Base-by-base conservation (phyloP, 2,888 invertebrate genomes). In the Agrochola macilenta region DNA sequence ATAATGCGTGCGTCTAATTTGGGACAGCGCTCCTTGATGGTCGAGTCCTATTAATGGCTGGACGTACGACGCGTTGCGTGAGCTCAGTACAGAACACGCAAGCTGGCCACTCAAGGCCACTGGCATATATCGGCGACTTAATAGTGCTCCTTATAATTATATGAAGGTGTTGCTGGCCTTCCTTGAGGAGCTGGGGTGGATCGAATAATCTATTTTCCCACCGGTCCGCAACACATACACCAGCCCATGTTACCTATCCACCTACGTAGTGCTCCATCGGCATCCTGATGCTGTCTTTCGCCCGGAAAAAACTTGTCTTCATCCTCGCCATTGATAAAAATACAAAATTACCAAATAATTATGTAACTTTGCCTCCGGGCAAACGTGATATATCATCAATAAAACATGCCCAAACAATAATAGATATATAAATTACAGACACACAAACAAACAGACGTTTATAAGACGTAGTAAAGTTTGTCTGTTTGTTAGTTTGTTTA, bases 391-490 rank as follows among this genome's bases (percentile, higher is more conserved):
- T 58, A 68, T 76, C 52, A 11, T 23, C 20, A 52, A 69, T 74
- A 43, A 80, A 84, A 82, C 74, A 60, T 68, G 69, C 43, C 71
- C 12, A 73, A 81, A 84, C 85, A 83, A 73, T 85, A 81, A 83
- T 69, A 65, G 43, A 43, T 79, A 76, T 81, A 83, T 83, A 83
- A 83, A 83, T 83, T 81, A 83, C 63, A n/a, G n/a, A 73, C 73
- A 57, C 52, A 70, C 54, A 85, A 85, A 83, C 83, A 83, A 0
- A 66, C 85, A 60, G 83, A 83, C 83, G 12, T 83, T 85, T 83
- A 81, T 76, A 82, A 85, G 72, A 64, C 69, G 85, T 58, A 43
- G 69, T 81, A 84, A 85, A 84, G 52, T 70, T 49, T 68, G 76
- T 52, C 43, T 66, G 73, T 84, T 60, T 83, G 86, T 81, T 52